Percentiles rank a stretch among this genome's conserved stretches.
phyloP scores from a whole-genome alignment of 2,113 vertebrate species.

The Pontoporia blainvillei region DNA sequence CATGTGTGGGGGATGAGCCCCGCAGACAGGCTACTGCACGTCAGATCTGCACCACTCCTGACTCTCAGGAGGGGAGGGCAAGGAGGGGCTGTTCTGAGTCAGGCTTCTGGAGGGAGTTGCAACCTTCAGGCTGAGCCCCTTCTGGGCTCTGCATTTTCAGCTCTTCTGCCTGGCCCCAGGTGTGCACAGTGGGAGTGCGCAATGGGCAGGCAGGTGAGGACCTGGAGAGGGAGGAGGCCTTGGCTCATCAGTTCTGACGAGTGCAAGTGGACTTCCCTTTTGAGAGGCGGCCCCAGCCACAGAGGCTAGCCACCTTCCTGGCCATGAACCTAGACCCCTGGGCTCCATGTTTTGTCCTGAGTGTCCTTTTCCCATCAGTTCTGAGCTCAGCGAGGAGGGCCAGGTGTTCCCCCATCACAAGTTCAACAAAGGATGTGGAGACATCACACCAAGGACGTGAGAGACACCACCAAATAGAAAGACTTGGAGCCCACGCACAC shows the following conservation, averaged over 20 bases:
- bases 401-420: not conserved
- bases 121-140: not conserved
- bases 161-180: not conserved
- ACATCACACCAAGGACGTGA: not conserved
- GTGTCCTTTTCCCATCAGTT: not conserved
- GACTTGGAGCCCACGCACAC: not conserved
- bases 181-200: not conserved
- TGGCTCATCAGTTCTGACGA: not conserved
- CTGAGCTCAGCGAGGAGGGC: not conserved
- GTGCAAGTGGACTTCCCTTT: not conserved
- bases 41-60: not conserved
- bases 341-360: not conserved
- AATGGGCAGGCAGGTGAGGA: not conserved
- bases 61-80: not conserved
- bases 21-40: not conserved
- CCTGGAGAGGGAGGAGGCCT: not conserved
- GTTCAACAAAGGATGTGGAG: not conserved
- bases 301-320: not conserved
- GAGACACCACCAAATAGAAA: not conserved
- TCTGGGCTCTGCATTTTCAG: not conserved
- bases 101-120: not conserved
- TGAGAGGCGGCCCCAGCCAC: not conserved
- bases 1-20: accelerated
- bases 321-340: not conserved
- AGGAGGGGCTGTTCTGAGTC: not conserved